Base-by-base conservation (phyloP, 92 coral and sea anemone species). In the Actinostola sp. region DNA sequence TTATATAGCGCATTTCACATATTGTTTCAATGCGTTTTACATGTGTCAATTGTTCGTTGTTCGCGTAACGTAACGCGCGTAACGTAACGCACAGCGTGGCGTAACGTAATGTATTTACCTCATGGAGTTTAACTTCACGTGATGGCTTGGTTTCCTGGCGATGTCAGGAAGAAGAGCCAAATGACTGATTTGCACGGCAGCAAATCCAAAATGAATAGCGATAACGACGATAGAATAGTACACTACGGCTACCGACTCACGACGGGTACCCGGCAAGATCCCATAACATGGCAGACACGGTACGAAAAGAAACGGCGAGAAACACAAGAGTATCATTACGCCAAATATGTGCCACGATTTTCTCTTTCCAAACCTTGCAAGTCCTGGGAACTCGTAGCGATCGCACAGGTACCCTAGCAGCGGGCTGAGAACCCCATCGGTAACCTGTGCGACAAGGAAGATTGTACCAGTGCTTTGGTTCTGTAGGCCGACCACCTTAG, bases 331-430 rank as follows among this genome's bases (percentile, higher is more conserved):
- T 29, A 88, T 16, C 15, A 75, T 17, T 1, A 71, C 70, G n/a
- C 88, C 92, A 8, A 83, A 29, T 9, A 82, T 48, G 45, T 83
- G 86, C 92, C 92, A 87, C 1, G 78, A 76, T 30, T 87, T 87
- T 43, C 92, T 53, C 30, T 66, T 51, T 1, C 92, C 92, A 24
- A 87, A 38, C 55, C 79, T 82, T 27, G 76, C 63, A 15, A 86
- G 36, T 9, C 71, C 52, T 15, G 92, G 92, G 20, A 81, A 44
- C 1, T 60, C 54, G 42, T 55, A 78, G 11, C 65, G 75, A 52
- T 87, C 92, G 42, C 88, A 70, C 17, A 69, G 63, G 43, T 64
- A 87, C 0, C 92, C 92, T 38, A 79, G 46, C 14, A 67, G 7
- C 0, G 82, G 85, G 20, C 83, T 63, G 8, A 77, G 28, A 0